Percentiles rank a stretch among this genome's conserved stretches.
Conservation (phyloP, 2,797 vertebrate species). For the Alectoris magna region DNA sequence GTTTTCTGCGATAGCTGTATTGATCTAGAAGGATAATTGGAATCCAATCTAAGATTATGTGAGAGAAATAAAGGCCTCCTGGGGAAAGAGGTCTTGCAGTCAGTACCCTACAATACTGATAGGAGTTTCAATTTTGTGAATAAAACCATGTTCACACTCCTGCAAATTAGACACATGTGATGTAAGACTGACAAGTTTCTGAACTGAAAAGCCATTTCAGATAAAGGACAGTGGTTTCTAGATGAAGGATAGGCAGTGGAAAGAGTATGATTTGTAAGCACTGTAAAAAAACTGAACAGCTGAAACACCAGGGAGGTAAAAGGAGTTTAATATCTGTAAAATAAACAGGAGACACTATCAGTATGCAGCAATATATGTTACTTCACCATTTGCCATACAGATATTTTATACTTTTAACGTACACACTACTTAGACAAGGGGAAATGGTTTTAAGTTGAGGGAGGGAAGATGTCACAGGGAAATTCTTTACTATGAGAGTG, state of each 20-base stretch:
- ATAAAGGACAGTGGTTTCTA: background rate
- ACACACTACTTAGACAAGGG: background rate
- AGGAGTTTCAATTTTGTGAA: background rate
- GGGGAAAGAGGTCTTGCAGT: background rate
- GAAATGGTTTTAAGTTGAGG: no score
- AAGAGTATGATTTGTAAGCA: background rate
- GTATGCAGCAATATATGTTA: background rate
- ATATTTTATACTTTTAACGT: background rate
- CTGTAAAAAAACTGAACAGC: background rate
- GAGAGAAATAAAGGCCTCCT: slow-evolving; percentile 11
- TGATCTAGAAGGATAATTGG: slow-evolving; percentile 38
- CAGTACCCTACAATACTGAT: background rate
- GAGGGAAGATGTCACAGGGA: no score
- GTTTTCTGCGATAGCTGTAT: background rate
- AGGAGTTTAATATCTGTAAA: background rate
- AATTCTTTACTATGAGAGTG: no score
- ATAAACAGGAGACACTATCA: background rate
- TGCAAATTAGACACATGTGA: background rate
- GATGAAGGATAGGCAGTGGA: background rate
- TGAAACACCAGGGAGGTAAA: background rate
- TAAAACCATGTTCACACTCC: background rate
- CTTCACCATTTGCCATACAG: background rate
- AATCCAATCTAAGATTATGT: slow-evolving; percentile 4
- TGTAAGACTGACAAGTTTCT: background rate
- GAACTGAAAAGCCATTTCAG: background rate